Evolutionary conservation across 1,140 invertebrate species (phyloP), one percentile per base, ranked within the genome.

Genomic region (Lepidurus packardi): DNA sequence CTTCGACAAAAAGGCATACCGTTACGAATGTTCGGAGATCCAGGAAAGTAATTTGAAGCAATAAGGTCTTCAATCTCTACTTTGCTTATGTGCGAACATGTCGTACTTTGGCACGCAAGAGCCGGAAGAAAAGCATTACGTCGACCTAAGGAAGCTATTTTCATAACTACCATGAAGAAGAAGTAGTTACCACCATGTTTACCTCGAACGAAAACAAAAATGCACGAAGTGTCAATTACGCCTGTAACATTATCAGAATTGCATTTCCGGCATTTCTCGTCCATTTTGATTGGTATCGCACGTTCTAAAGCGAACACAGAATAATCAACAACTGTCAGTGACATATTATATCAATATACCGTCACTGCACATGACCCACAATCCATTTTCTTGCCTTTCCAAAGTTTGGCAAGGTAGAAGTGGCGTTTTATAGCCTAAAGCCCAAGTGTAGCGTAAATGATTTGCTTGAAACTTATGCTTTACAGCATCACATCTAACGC

Each of bases 211-310:
- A 16, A 5, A 47, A 47, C 45, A 5, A 47, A 47, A 47, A 47
- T 47, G 45, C 45, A 47, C 45, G 45, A 47, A 47, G 45, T 47
- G 45, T 47, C 45, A 16, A 47, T 47, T 47, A 47, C 16, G 45
- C 16, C 45, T 47, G 45, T 11, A 47, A 47, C 45, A 47, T 47
- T 47, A 47, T 47, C 45, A 47, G 45, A 47, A 47, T 47, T 10
- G 45, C 45, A 47, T 47, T 47, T 47, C 45, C 16, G 45, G 45
- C 45, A 47, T 47, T 3, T 47, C 16, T 47, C 16, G 45, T 47
- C 45, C 45, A 47, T 47, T 47, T 47, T 47, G 45, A 47, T 47
- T 47, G 45, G 45, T 47, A 47, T 47, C 45, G 45, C 45, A 47
- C 45, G 45, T 47, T 47, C 16, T 47, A 47, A 47, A 11, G 45